phyloP scores from a whole-genome alignment of 2,888 invertebrate genomes.

The Temnothorax unifasciatus region DNA sequence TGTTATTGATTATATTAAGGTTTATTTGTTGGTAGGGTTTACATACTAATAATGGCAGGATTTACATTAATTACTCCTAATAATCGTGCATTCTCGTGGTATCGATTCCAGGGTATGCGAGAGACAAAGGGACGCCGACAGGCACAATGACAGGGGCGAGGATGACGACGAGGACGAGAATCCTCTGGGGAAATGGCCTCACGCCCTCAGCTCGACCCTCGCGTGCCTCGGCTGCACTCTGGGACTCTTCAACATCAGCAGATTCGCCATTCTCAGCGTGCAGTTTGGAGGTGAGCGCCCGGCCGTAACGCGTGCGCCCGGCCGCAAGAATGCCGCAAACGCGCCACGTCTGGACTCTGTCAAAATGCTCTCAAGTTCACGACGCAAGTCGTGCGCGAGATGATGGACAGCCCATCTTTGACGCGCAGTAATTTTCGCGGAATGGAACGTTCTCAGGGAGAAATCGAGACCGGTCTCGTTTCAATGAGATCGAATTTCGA shows the following conservation, averaged over 20 bases:
- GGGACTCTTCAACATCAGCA: constrained; percentile 95
- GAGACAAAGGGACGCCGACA: constrained; percentile 85
- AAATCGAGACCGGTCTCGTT: neutral
- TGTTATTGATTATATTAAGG: no score
- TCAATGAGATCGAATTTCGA: neutral
- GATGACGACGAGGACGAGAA: constrained; percentile 86
- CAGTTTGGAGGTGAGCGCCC: constrained; percentile 91
- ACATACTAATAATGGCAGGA: no score
- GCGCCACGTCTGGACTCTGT: neutral
- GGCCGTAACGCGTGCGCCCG: neutral
- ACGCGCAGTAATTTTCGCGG: neutral
- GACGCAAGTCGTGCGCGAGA: neutral
- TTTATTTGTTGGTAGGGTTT: no score
- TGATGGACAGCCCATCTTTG: neutral
- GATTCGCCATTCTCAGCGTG: constrained; percentile 94
- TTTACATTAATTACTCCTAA: neutral
- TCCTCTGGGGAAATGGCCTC: constrained; percentile 90
- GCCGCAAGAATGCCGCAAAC: neutral
- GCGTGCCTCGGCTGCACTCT: constrained; percentile 95
- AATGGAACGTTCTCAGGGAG: neutral
- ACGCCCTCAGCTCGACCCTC: constrained; percentile 92
- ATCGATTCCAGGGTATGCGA: constrained; percentile 87
- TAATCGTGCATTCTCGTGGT: neutral
- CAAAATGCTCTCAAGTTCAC: neutral
- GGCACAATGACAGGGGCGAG: constrained; percentile 84